These are phyloP conservation scores for Megalops cyprinoides DNA, from an alignment of 2,797 vertebrate genomes.

Conservation along the genomic window DNA sequence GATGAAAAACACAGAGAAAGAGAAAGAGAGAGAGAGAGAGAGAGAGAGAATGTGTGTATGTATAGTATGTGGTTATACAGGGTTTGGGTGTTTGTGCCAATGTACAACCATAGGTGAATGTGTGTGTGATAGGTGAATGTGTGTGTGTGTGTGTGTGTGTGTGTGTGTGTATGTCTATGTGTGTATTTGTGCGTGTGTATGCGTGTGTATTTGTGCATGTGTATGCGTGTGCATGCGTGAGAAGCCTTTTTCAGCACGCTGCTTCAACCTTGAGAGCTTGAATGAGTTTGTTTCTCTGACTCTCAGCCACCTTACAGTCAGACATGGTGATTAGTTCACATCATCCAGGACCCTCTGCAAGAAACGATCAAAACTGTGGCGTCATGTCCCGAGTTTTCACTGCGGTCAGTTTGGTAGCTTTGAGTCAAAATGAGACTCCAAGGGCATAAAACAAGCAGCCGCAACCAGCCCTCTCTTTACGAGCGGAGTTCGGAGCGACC, in stretches of 20 bases:
- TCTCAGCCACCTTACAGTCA: background rate
- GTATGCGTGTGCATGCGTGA: constrained; percentile 36
- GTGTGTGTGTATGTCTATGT: background rate
- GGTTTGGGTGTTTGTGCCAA: too few species aligned
- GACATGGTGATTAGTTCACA: background rate
- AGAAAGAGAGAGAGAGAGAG: background rate
- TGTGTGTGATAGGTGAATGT: background rate
- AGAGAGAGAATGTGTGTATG: background rate
- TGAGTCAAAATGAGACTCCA: background rate
- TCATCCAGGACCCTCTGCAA: background rate
- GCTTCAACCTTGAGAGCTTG: background rate
- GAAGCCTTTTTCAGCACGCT: constrained; percentile 35
- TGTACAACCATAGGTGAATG: too few species aligned
- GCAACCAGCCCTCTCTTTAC: background rate
- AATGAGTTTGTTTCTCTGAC: background rate
- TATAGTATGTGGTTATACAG: too few species aligned
- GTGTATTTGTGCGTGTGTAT: too few species aligned
- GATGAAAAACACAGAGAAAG: background rate
- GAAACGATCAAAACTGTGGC: background rate
- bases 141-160: background rate
- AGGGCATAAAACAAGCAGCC: background rate
- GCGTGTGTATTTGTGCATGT: constrained; percentile 26
- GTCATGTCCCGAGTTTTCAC: background rate
- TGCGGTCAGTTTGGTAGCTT: background rate
- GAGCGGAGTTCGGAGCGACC: constrained; percentile 4